Evolutionary conservation across 2,888 invertebrate species (phyloP), one percentile per base, ranked within the genome.

Genomic region (Mimachlamys varia): DNA sequence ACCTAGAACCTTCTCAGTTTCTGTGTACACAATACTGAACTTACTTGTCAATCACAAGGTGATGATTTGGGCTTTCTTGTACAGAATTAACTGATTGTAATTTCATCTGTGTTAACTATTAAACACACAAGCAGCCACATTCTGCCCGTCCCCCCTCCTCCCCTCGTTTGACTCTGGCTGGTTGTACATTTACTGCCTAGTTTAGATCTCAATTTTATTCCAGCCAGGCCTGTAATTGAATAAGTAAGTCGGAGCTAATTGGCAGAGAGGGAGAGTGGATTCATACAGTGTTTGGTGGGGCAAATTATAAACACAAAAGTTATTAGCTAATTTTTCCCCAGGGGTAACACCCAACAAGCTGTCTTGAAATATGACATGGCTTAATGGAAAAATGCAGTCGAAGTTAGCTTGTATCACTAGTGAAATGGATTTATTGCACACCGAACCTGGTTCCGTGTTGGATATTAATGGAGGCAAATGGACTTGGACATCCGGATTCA

Each of bases 311-410:
- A 91, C 89, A 89, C 89, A 49, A 87, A 90, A 90, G 92, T 92
- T 91, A 92, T 92, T 92, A 92, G 91, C 91, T 92, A 91, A 92
- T 92, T 90, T 91, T 62, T 90, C 92, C 92, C 91, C 76, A 38
- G 88, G 91, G 91, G 89, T 89, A 90, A 87, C 90, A 87, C 90
- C 90, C 90, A 88, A 76, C 89, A 62, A 89, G 27, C 88, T 87
- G 89, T 89, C 90, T 90, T 90, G 89, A 90, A 90, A 90, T 89
- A 89, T 90, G 89, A 89, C 89, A 89, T 89, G 87, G 87, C 87
- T 89, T 90, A 90, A 90, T 90, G 90, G 90, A 90, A 90, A 90
- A 88, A 90, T 90, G 89, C 87, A 89, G 89, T 89, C 49, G 49
- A 44, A 49, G 62, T 87, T 58, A 87, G 89, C 89, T 49, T 89